A percentile compares a stretch with the other conserved stretches of the same genome.
These are phyloP conservation scores for Lycaena phlaeas DNA, from an alignment of 2,888 invertebrate species.

Conservation along the genomic window DNA sequence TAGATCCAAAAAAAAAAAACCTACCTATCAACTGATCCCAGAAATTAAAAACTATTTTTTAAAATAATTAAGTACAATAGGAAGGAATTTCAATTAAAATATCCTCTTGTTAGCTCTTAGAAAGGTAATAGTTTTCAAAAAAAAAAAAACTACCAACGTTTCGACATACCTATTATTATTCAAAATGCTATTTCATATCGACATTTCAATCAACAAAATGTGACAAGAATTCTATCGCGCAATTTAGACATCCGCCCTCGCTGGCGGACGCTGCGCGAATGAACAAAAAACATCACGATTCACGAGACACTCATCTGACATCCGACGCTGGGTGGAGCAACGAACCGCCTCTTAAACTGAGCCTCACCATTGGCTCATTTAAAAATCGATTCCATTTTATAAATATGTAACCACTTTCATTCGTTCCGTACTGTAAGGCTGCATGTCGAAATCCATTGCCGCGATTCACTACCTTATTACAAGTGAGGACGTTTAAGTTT, in stretches of 20 bases:
- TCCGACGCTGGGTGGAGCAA: conserved; percentile 50
- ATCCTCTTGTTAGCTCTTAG: too few relatives aligned
- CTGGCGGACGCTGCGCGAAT: conserved; percentile 50
- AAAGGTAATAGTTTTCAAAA: too few relatives aligned
- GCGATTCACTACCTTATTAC: conserved; percentile 22
- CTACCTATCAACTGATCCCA: too few relatives aligned
- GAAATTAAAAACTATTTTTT: too few relatives aligned
- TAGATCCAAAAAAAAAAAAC: too few relatives aligned
- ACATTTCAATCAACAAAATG: too few relatives aligned
- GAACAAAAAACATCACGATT: conserved; percentile 44
- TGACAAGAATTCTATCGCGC: too few relatives aligned
- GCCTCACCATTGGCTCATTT: conserved; percentile 62
- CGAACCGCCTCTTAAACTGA: conserved; percentile 51
- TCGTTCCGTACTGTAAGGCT: conserved; percentile 29
- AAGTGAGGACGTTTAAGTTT: conserved; percentile 24
- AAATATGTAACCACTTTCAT: conserved; percentile 69
- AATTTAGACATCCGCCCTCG: conserved; percentile 30
- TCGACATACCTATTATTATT: too few relatives aligned
- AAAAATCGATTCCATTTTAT: conserved; percentile 73
- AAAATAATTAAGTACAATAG: too few relatives aligned
- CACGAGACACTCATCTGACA: conserved; percentile 59
- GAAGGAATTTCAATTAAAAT: too few relatives aligned
- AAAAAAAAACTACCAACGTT: too few relatives aligned
- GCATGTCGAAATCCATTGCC: conserved; percentile 18
- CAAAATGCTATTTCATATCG: too few relatives aligned